These are phyloP conservation scores for Sebastes melanostomus DNA, from an alignment of 2,797 vertebrate species.

Conservation along the genomic window DNA sequence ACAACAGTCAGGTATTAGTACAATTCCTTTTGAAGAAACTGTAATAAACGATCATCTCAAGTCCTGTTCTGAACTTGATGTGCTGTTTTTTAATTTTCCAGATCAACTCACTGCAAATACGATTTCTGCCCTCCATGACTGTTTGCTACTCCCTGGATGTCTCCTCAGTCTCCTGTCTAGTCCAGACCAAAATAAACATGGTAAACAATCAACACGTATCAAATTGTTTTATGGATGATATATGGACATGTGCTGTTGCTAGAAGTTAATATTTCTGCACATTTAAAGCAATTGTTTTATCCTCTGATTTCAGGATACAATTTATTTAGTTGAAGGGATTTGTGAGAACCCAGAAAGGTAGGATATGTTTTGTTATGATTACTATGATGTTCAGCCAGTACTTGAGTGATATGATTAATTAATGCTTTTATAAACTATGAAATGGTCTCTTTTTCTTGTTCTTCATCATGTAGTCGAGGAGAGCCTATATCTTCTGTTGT, in stretches of 20 bases:
- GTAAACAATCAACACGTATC: constrained; percentile 32
- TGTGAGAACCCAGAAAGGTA: constrained; percentile 83
- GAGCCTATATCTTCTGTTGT: constrained; percentile 82
- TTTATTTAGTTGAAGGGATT: constrained; percentile 93
- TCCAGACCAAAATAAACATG: constrained; percentile 87
- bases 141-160: constrained; percentile 91
- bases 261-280: neutral
- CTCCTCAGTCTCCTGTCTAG: constrained; percentile 86
- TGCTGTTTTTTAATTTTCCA: constrained; percentile 52
- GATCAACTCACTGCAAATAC: constrained; percentile 88
- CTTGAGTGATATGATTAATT: neutral
- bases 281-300: neutral
- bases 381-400: neutral
- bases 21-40: neutral
- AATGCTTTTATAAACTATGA: neutral
- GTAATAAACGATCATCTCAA: neutral
- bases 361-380: neutral
- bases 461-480: constrained; percentile 63
- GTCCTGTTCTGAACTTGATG: neutral
- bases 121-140: constrained; percentile 88
- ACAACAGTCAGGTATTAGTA: constrained; percentile 80
- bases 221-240: neutral
- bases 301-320: constrained; percentile 85
- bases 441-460: neutral
- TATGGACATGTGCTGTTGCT: neutral